Conservation (phyloP, 1,140 invertebrate genomes). For the Bursaphelenchus mucronatus region DNA sequence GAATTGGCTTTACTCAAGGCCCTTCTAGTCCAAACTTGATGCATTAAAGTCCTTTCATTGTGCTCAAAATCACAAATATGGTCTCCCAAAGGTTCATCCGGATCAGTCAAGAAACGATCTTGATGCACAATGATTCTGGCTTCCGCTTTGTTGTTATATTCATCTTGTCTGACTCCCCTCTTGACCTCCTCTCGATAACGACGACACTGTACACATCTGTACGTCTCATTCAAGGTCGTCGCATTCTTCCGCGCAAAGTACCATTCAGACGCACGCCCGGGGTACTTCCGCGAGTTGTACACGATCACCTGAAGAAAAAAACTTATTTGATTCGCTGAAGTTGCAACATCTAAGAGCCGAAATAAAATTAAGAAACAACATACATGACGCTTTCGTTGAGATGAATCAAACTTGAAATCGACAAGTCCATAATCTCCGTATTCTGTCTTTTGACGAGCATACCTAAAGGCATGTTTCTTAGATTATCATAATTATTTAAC, state of each 20-base stretch:
- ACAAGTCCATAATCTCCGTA: slow-evolving; percentile 25
- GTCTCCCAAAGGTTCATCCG: slow-evolving; percentile 30
- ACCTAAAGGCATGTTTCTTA: too few species aligned
- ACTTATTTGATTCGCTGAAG: too few species aligned
- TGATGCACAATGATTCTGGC: slow-evolving; percentile 21
- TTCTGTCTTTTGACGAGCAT: not conserved
- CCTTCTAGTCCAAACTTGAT: slow-evolving; percentile 23
- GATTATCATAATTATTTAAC: too few species aligned
- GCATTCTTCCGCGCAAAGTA: slow-evolving; percentile 30
- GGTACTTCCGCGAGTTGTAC: slow-evolving; percentile 23
- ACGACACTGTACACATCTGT: slow-evolving; percentile 34
- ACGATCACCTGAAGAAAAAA: slow-evolving; percentile 18
- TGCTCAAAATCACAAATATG: slow-evolving; percentile 33
- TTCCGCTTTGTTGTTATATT: slow-evolving; percentile 7
- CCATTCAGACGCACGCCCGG: slow-evolving; percentile 30
- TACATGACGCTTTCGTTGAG: slow-evolving; percentile 27
- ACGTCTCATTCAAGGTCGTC: slow-evolving; percentile 30
- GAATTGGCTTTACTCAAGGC: slow-evolving; percentile 32
- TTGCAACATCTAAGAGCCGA: too few species aligned
- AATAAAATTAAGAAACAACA: too few species aligned
- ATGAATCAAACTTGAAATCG: slow-evolving; percentile 33
- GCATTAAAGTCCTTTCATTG: slow-evolving; percentile 29
- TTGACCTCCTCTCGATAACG: slow-evolving; percentile 22
- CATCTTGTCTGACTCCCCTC: slow-evolving; percentile 8
- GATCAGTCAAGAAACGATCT: slow-evolving; percentile 32